A percentile compares a stretch with the other conserved stretches of the same genome.
Conservation (phyloP, 2,113 vertebrate genomes). For the Indri indri region DNA sequence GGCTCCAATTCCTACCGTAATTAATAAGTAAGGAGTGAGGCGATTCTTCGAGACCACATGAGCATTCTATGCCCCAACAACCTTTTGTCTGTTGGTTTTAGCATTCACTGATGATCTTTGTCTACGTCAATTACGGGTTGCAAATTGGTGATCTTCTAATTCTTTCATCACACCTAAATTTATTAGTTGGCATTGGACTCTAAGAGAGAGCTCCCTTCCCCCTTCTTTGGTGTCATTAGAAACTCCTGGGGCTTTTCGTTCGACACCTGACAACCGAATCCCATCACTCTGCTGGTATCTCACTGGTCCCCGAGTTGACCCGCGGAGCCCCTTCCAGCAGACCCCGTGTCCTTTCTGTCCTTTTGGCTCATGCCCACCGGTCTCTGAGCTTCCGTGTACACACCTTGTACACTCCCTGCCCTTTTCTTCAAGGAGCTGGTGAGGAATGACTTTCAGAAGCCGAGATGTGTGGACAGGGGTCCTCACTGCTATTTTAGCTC, state of each 20-base stretch:
- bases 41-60: neutral
- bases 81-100: neutral
- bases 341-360: neutral
- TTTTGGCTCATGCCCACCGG: neutral
- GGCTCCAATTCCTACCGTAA: neutral
- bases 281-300: neutral
- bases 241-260: neutral
- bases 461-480: neutral
- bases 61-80: neutral
- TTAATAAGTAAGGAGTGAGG: neutral
- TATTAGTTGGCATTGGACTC: neutral
- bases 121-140: neutral
- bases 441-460: neutral
- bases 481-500: neutral
- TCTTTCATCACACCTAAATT: too few relatives aligned
- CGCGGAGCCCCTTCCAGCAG: neutral
- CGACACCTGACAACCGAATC: neutral
- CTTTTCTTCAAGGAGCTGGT: neutral
- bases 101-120: neutral
- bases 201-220: neutral
- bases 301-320: neutral
- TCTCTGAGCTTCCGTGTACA: neutral
- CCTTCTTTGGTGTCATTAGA: neutral
- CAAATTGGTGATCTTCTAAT: neutral
- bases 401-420: neutral